Base-by-base conservation (phyloP, 2,113 vertebrate genomes). In the Bos javanicus region DNA sequence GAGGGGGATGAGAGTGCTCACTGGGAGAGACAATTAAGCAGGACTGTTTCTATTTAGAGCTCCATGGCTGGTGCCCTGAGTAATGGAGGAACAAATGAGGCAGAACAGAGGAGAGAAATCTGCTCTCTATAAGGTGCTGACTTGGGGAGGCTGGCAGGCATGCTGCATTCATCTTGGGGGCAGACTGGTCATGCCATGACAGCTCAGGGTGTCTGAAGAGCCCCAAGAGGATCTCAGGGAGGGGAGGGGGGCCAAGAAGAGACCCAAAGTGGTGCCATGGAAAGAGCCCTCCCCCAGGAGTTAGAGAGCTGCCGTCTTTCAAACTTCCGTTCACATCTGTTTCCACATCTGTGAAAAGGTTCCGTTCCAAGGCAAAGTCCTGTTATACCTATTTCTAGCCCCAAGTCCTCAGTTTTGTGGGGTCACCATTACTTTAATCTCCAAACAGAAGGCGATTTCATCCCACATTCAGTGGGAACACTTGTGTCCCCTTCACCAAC, bases 111-210 rank as follows among this genome's bases (percentile, higher is more conserved):
- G 2, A 28, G 50, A 52, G 39, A 25, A 13, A 16, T 33, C 39
- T 28, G 16, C 54, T 81, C 56, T 62, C 26, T 1, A 0, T 8
- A 76, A 36, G 19, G 25, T 56, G 50, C n/a, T 7, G 21, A 43
- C 2, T 17, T 1, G 5, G 1, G 2, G 60, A 82, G 60, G 74
- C 17, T 64, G 25, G 62, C 3, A 4, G 25, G 8, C 3, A 16
- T 23, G 64, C 81, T 46, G 23, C 17, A 3, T 25, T 23, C 36
- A 23, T 56, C 33, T 48, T n/a, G 16, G 36, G 46, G 21, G 6
- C 17, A 59, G 30, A 52, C 28, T 33, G 50, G 33, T 67, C 74
- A 3, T 0, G 3, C 48, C 1, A 1, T 2, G 59, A 52, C 1
- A 1, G 64, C 57, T 6, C 88, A 36, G 60, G n/a, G 67, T 48